These are phyloP conservation scores for Ptiloglossa arizonensis DNA, from an alignment of 1,140 invertebrate genomes.

Conservation along the genomic window DNA sequence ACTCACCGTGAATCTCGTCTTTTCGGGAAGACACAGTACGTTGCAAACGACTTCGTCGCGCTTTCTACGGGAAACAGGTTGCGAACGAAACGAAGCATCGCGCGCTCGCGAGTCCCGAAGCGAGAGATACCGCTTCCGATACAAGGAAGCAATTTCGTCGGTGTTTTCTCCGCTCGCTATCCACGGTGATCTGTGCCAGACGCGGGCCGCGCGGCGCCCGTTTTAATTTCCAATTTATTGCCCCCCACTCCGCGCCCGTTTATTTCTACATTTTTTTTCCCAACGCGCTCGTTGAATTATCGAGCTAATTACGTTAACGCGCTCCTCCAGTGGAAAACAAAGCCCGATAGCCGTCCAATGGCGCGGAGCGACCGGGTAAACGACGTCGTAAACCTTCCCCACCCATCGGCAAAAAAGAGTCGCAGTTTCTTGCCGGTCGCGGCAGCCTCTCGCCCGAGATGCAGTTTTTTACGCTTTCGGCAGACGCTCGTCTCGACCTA, in stretches of 20 bases:
- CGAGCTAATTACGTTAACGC: conserved; percentile 13
- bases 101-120: neutral
- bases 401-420: neutral
- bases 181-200: neutral
- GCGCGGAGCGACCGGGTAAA: neutral
- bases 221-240: conserved; percentile 20
- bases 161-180: neutral
- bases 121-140: conserved; percentile 13
- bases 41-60: neutral
- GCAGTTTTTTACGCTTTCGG: neutral
- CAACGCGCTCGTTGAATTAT: neutral
- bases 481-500: neutral
- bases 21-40: too few relatives aligned
- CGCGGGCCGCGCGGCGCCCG: neutral
- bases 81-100: neutral
- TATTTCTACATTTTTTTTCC: too few relatives aligned
- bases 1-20: too few relatives aligned
- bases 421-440: neutral
- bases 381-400: conserved; percentile 5
- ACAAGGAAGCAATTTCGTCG: conserved; percentile 7
- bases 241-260: neutral
- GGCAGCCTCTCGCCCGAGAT: neutral
- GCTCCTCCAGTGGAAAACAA: conserved; percentile 7
- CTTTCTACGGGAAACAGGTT: conserved; percentile 13
- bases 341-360: conserved; percentile 10